Evolutionary conservation across 2,888 invertebrate genomes (phyloP), one percentile per base, ranked within the genome.

Genomic region (Prenolepis imparis): DNA sequence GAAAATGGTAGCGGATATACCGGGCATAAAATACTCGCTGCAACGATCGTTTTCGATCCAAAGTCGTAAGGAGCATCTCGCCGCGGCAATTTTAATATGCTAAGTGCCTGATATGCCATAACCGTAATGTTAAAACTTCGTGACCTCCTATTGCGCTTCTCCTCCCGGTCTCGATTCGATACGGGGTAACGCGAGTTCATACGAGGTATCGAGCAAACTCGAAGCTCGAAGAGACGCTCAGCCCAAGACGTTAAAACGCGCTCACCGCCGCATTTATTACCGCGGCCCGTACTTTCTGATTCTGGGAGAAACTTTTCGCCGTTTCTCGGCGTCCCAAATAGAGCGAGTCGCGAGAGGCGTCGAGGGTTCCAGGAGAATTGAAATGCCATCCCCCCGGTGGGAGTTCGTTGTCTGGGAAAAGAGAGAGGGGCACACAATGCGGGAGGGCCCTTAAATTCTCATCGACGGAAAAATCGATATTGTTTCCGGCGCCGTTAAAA

Each of bases 381-480:
- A 52, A 52, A 52, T 52, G 52, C 52, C 18, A 57, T 28, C 24
- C 28, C 3, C 28, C 28, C 44, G 24, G 2, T 24, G 24, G n/a
- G 39, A 67, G 39, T 68, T 39, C 1, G 67, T n/a, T 55, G 21
- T 32, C 59, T 70, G 41, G 28, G 41, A 41, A 18, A 28, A 28
- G 28, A 28, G 28, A n/a, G n/a, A 48, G 18, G 18, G 18, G 18
- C 48, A 1, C 21, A 41, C 24, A 41, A 41, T 28, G 75, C 24
- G 61, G 11, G 48, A 64, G 68, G 68, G 39, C 55, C 72, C 68
- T 74, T 84, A 84, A 88, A 83, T 82, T 84, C 82, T 80, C 72
- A 57, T 39, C 74, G 82, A 77, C 59, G 75, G 86, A 57, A 64
- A 72, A 75, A 81, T 75, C 86, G 86, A 86, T 87, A 86, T 88